Evolutionary conservation across 1,140 invertebrate genomes (phyloP), one percentile per base, ranked within the genome.

Genomic region (Psix sp.): DNA sequence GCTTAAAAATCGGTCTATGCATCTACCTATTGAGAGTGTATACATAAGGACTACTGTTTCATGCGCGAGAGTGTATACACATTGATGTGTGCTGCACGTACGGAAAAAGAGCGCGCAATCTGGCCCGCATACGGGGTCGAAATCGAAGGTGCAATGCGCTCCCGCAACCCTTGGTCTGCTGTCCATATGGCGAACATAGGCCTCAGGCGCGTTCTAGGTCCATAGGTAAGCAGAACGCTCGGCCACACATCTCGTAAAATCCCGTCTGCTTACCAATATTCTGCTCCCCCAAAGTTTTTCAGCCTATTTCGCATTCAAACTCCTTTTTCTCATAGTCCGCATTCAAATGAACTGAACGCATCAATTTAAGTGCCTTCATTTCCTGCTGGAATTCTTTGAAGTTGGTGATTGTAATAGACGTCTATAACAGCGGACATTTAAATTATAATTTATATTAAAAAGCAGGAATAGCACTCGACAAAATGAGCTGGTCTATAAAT

Each of bases 131-230:
- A 76, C 79, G 77, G 77, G 77, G 63, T 60, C 51, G 57, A 66
- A 65, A 75, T 71, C 48, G 76, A 79, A 85, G 81, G 80, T 84
- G 77, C 43, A 77, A 71, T 76, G 71, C 40, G 73, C 52, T 51
- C 39, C 31, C 40, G 43, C 68, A 79, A 77, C 74, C 84, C 84
- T 78, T 71, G 73, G 67, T 82, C 80, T 82, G 83, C 72, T 54
- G 82, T 81, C 85, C 85, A 87, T 86, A 85, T 87, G 85, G 84
- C 82, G 82, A 83, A 70, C 79, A 82, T 76, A 66, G 54, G 80
- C 77, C 72, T 45, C 62, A 56, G 76, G 71, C 65, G 76, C 77
- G 78, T 79, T 43, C 31, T 18, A 82, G 79, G 82, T 68, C 77
- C 77, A 81, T 80, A 85, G 82, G 83, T 85, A 83, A 83, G 66